phyloP scores from a whole-genome alignment of 2,888 invertebrate species.

The Craniophora ligustri region DNA sequence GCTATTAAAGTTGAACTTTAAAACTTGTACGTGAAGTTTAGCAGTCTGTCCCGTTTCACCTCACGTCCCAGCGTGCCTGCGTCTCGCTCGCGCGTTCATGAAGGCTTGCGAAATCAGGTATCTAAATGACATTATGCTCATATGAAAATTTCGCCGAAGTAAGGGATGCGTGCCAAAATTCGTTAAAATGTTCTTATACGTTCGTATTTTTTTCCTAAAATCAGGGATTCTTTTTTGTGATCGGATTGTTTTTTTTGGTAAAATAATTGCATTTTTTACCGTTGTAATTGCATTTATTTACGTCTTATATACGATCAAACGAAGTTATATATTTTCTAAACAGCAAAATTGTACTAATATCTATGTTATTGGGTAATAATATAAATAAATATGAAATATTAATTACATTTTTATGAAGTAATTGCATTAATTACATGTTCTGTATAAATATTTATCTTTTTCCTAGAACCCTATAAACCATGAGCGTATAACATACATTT shows the following conservation, averaged over 20 bases:
- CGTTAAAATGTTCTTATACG: constrained; percentile 31
- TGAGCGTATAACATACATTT: constrained; percentile 29
- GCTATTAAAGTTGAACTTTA: constrained; percentile 56
- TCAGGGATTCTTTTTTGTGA: constrained; percentile 6
- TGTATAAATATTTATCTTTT: neutral
- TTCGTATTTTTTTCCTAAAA: constrained; percentile 19
- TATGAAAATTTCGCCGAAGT: constrained; percentile 47
- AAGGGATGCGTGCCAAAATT: constrained; percentile 44
- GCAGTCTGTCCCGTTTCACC: constrained; percentile 60
- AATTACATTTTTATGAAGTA: neutral
- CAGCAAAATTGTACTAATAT: neutral
- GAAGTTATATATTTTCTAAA: neutral
- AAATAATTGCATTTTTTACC: constrained; percentile 11
- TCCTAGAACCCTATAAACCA: too few relatives aligned
- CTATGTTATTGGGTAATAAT: too few relatives aligned
- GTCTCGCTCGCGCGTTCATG: constrained; percentile 75
- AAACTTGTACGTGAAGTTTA: constrained; percentile 63
- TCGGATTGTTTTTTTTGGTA: constrained; percentile 18
- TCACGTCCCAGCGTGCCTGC: constrained; percentile 64
- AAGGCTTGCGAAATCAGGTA: constrained; percentile 77
- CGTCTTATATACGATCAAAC: neutral
- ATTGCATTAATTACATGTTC: neutral
- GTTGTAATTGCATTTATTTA: constrained; percentile 19
- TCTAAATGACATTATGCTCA: constrained; percentile 55
- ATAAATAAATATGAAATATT: too few relatives aligned